These are phyloP conservation scores for Otolemur crassicaudatus DNA, from an alignment of 2,797 vertebrate species.

Conservation along the genomic window DNA sequence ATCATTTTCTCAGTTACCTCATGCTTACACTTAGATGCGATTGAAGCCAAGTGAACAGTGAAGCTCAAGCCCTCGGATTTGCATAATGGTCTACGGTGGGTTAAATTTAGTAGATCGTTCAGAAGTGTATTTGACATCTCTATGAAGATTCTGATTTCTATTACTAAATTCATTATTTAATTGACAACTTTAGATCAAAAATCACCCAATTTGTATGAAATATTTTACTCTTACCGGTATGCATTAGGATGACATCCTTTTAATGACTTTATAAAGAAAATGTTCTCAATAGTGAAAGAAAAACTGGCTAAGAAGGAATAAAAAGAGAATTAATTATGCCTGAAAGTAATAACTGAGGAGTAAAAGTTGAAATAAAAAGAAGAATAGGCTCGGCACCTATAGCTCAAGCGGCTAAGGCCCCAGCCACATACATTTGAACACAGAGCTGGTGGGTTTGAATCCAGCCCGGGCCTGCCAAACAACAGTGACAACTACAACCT, in stretches of 20 bases:
- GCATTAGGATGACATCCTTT: background rate
- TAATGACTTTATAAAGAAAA: background rate
- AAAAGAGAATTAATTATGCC: background rate
- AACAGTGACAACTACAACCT: too few relatives aligned
- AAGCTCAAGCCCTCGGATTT: background rate
- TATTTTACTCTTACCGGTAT: background rate
- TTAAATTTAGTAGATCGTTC: background rate
- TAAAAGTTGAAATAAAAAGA: background rate
- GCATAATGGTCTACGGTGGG: background rate
- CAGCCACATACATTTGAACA: too few relatives aligned
- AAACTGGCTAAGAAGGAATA: background rate
- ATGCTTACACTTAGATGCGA: background rate
- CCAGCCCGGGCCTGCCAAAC: too few relatives aligned
- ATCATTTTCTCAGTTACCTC: background rate
- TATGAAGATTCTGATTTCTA: background rate
- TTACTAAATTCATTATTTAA: background rate
- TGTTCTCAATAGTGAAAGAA: background rate
- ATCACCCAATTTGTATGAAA: background rate
- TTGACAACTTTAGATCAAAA: slow-evolving; percentile 12
- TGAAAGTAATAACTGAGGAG: background rate
- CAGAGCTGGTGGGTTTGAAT: too few relatives aligned
- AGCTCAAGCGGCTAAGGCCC: too few relatives aligned
- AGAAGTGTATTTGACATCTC: background rate
- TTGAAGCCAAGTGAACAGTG: background rate
- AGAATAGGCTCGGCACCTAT: too few relatives aligned